Percentiles rank a stretch among this genome's conserved stretches.
These are phyloP conservation scores for Emydura subglobosa DNA, from an alignment of 2,113 vertebrate genomes.

Conservation along the genomic window DNA sequence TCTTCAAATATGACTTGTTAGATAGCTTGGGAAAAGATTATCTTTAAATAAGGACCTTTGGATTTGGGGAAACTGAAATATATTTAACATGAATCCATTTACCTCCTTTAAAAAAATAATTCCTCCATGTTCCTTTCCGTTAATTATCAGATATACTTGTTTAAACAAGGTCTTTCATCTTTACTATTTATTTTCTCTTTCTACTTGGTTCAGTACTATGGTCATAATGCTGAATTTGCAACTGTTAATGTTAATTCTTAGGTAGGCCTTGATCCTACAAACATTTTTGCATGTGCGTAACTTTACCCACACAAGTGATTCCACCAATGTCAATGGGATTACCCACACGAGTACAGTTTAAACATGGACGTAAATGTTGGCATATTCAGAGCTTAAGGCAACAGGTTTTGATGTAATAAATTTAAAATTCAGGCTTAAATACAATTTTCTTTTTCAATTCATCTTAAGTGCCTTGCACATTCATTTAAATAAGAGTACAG, in stretches of 20 bases:
- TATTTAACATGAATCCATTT: conserved; percentile 6
- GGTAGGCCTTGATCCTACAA: background rate
- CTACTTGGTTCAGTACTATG: background rate
- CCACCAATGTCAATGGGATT: background rate
- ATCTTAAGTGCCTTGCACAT: background rate
- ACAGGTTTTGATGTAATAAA: rapidly evolving
- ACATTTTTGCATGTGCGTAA: background rate
- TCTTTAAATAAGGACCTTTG: conserved; percentile 42
- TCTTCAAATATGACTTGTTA: conserved; percentile 55
- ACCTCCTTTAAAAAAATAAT: conserved; percentile 26
- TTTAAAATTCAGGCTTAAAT: background rate
- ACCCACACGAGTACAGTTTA: background rate
- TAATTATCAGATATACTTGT: conserved; percentile 39
- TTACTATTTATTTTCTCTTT: conserved; percentile 9
- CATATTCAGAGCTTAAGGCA: background rate
- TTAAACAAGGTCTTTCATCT: conserved; percentile 40
- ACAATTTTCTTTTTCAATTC: background rate
- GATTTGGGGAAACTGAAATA: conserved; percentile 31
- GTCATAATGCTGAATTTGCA: background rate
- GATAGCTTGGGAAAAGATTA: conserved; percentile 45
- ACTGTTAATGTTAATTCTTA: background rate
- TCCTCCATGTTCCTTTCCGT: background rate
- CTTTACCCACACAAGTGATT: background rate
- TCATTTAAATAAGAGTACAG: background rate
- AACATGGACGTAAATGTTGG: background rate